A percentile compares a stretch with the other conserved stretches of the same genome.
phyloP scores from a whole-genome alignment of 2,888 invertebrate genomes.

The Scaptomyza polygonia region DNA sequence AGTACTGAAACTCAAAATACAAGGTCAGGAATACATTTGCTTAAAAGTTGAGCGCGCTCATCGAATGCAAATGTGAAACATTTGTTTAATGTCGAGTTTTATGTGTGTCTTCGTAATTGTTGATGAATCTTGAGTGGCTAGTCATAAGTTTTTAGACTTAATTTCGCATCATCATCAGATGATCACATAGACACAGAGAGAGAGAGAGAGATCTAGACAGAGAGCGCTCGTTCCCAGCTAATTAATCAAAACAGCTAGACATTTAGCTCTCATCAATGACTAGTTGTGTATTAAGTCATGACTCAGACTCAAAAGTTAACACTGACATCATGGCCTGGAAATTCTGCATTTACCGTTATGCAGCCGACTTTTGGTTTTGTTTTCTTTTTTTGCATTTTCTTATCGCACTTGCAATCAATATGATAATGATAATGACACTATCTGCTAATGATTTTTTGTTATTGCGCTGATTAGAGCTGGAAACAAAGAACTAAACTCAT shows the following conservation, averaged over 20 bases:
- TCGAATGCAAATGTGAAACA: slow-evolving; percentile 55
- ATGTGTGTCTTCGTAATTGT: slow-evolving; percentile 42
- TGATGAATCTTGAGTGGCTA: slow-evolving; percentile 29
- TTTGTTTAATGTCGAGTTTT: slow-evolving; percentile 46
- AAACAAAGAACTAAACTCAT: slow-evolving; percentile 44
- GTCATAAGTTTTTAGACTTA: slow-evolving; percentile 35
- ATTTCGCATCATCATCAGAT: slow-evolving; percentile 46
- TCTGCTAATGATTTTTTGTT: slow-evolving; percentile 42
- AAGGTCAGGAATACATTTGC: slow-evolving; percentile 33
- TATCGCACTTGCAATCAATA: slow-evolving; percentile 24
- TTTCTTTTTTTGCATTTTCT: slow-evolving; percentile 19
- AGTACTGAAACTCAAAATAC: slow-evolving; percentile 23
- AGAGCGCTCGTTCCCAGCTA: slow-evolving; percentile 64
- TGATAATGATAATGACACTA: slow-evolving; percentile 48
- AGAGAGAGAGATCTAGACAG: slow-evolving; percentile 7
- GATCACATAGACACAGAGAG: slow-evolving; percentile 14
- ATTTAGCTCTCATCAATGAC: slow-evolving; percentile 48
- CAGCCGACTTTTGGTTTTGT: slow-evolving; percentile 18
- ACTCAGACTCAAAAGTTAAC: slow-evolving; percentile 36
- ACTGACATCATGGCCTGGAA: slow-evolving; percentile 50
- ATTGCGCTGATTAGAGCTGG: slow-evolving; percentile 30
- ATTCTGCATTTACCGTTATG: slow-evolving; percentile 23
- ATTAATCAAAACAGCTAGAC: slow-evolving; percentile 63
- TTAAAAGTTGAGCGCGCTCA: slow-evolving; percentile 9
- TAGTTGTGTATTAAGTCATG: slow-evolving; percentile 28